Base-by-base conservation (phyloP, 2,113 vertebrate genomes). In the Carassius gibelio region DNA sequence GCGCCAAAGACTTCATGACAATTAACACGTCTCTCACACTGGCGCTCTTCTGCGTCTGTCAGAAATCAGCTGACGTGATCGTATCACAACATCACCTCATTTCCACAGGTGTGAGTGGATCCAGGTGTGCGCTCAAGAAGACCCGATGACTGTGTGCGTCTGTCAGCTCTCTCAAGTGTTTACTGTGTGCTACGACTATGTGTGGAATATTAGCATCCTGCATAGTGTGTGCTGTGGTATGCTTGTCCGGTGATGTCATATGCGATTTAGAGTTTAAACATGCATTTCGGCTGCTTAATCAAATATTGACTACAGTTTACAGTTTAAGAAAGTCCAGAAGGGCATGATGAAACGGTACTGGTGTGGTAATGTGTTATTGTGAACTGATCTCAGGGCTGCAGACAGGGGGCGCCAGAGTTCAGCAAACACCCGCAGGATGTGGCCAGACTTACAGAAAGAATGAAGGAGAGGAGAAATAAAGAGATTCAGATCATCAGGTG, bases 121-220 rank as follows among this genome's bases (percentile, higher is more conserved):
- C 82, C 86, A 76, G 86, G 86, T 84, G 83, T 84, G 21, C 17
- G 42, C 26, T 64, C 36, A 42, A 26, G 69, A 76, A 81, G 7
- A 76, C n/a, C 34, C 61, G 83, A 68, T 87, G 82, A 66, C 26
- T 45, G 19, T 79, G 42, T 52, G 57, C n/a, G 13, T 26, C 30
- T 48, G 13, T 61, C 9, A 23, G 76, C n/a, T 4, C 17, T 64
- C 3, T 0, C n/a, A 3, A 14, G 42, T 74, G 71, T 74, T 23
- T 48, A 21, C 68, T 21, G 36, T 64, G 26, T 23, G n/a, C n/a
- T 26, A 57, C 4, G 55, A 17, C 55, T 19, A 19, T 36, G 10
- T 61, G 34, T 57, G 26, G 8, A 19, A 5, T 3, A 71, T 8
- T 21, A 42, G 34, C 9, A 4, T 10, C 21, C 36, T 75, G 11